Base-by-base conservation (phyloP, 2,797 vertebrate species). In the Liasis olivaceus region DNA sequence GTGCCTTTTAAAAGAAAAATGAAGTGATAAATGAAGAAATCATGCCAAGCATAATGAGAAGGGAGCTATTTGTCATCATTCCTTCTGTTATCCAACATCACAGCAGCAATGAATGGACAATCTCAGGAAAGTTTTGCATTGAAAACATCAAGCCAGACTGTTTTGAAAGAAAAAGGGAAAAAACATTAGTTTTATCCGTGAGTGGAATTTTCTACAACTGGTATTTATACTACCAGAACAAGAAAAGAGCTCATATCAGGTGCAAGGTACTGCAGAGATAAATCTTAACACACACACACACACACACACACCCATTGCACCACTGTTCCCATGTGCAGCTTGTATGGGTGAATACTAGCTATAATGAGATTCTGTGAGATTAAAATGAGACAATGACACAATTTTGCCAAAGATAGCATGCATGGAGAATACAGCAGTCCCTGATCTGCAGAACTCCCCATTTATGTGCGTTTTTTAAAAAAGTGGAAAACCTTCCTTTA, bases 161-260 rank as follows among this genome's bases (percentile, higher is more conserved):
- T 51, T 87, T 13, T 90, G 84, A 91, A 62, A 88, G 11, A 88
- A 26, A 63, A 88, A 26, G 59, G 22, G 36, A 42, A 63, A 8
- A 62, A 36, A 26, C 2, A 63, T 42, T 22, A 6, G 60, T 88
- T 47, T 88, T 63, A 47, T 88, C 69, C 8, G 0, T 85, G 64
- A 56, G 47, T 0, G 47, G 86, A 20, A 66, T 94, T 92, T 42
- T 89, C 90, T 62, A 86, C 90, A 85, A 84, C 91, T 90, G 56
- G 0, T 89, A 63, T 54, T 56, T 84, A n/a, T 54, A 36, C 42
- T 54, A 81, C 47, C 20, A 26, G 14, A 84, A 60, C 12, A 47
- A 4, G 28, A 22, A 91, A 47, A 51, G 5, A 31, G 58, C 42
- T 31, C 69, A 90, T 81, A 63, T 5, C 8, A 64, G 8, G 47